Percentiles rank a stretch among this genome's conserved stretches.
Conservation (phyloP, 2,113 vertebrate genomes). For the Lepisosteus osseus region DNA sequence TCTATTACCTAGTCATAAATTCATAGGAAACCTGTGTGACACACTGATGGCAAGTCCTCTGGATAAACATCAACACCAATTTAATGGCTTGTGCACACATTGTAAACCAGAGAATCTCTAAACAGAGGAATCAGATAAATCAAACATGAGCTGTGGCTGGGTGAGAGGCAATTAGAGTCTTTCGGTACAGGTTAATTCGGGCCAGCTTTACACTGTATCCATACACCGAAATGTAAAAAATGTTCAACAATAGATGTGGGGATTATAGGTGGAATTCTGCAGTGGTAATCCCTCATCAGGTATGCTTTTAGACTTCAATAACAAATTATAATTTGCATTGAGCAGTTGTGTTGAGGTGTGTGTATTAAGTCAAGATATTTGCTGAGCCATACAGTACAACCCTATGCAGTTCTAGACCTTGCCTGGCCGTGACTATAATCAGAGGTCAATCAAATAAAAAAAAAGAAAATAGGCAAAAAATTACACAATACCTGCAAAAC, state of each 20-base stretch:
- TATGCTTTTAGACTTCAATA: background rate
- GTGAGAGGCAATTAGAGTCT: constrained; percentile 63
- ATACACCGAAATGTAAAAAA: constrained; percentile 57
- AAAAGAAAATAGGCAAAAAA: background rate
- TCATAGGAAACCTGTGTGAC: constrained; percentile 63
- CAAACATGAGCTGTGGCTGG: constrained; percentile 60
- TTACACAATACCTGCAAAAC: background rate
- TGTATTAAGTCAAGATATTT: background rate
- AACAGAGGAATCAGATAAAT: constrained; percentile 70
- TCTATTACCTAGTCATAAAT: constrained; percentile 78
- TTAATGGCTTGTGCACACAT: constrained; percentile 76
- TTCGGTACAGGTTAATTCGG: constrained; percentile 51
- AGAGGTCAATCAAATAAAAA: background rate
- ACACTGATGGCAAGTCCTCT: constrained; percentile 65
- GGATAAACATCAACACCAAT: constrained; percentile 77
- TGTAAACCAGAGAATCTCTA: constrained; percentile 74
- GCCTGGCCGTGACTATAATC: no score
- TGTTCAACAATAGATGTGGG: constrained; percentile 51
- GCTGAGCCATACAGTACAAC: background rate
- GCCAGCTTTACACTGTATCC: constrained; percentile 44
- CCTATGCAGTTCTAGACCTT: no score
- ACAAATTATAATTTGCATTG: background rate
- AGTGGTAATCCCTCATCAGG: background rate
- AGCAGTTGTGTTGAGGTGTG: background rate
- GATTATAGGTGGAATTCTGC: background rate